These are phyloP conservation scores for Folsomia manolachei DNA, from an alignment of 2,888 invertebrate genomes.

Conservation along the genomic window DNA sequence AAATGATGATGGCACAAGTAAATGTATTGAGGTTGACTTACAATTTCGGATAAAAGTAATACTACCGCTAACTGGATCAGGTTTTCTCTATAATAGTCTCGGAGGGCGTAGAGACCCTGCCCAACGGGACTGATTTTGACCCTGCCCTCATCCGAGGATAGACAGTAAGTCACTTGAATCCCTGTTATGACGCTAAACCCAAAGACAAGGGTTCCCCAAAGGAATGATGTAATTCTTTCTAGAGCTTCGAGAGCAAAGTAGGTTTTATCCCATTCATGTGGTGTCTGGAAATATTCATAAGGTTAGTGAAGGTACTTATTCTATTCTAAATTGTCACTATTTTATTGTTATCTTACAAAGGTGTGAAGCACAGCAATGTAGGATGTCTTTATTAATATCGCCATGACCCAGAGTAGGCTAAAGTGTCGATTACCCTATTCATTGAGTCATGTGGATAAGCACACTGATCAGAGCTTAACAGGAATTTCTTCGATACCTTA, in stretches of 20 bases:
- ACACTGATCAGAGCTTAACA: not conserved
- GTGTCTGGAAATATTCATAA: too few species aligned
- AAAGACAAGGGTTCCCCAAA: slow-evolving; percentile 38
- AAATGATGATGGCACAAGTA: too few species aligned
- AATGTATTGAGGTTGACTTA: slow-evolving; percentile 6
- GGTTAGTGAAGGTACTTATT: too few species aligned
- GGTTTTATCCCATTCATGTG: slow-evolving; percentile 32
- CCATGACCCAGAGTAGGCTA: slow-evolving; percentile 4
- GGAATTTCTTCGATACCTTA: slow-evolving; percentile 24
- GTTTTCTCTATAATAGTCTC: slow-evolving; percentile 29
- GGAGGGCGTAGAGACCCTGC: slow-evolving; percentile 26
- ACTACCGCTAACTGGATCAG: slow-evolving; percentile 32
- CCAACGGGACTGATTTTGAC: slow-evolving; percentile 29
- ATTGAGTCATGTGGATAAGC: not conserved
- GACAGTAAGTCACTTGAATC: slow-evolving; percentile 22
- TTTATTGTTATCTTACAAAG: not conserved
- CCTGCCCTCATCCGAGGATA: slow-evolving; percentile 25
- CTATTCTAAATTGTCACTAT: too few species aligned
- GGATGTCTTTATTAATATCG: not conserved
- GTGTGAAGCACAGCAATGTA: slow-evolving; percentile 1
- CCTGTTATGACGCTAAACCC: slow-evolving; percentile 30
- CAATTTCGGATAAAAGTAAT: slow-evolving; percentile 35
- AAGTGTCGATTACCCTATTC: slow-evolving; percentile 27
- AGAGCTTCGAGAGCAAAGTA: slow-evolving; percentile 31
- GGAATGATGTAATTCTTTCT: slow-evolving; percentile 38